Evolutionary conservation across 2,113 vertebrate species (phyloP).

Genomic region (Serinus canaria): DNA sequence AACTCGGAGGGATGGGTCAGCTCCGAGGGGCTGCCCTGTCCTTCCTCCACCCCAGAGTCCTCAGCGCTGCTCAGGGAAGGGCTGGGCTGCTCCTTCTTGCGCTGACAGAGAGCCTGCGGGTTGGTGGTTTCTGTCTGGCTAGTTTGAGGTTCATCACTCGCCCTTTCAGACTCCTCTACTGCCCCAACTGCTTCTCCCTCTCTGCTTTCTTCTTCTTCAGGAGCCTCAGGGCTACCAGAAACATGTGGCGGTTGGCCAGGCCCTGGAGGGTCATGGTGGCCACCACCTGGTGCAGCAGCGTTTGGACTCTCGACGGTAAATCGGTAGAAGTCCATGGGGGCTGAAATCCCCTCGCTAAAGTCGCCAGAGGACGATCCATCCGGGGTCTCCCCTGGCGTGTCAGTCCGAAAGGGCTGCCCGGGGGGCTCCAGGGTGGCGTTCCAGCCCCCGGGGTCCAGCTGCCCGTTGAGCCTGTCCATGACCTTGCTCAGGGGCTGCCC

Average conservation of each 20-base stretch:
- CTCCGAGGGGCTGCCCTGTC: slow-evolving; percentile 81
- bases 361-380: slow-evolving; percentile 74
- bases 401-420: slow-evolving; percentile 89
- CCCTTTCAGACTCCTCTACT: neutral
- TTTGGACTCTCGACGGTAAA: slow-evolving; percentile 93
- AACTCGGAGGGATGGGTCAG: slow-evolving; percentile 88
- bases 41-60: slow-evolving; percentile 77
- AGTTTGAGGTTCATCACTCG: neutral
- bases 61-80: slow-evolving; percentile 69
- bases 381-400: slow-evolving; percentile 78
- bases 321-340: slow-evolving; percentile 87
- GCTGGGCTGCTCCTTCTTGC: slow-evolving; percentile 69
- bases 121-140: neutral
- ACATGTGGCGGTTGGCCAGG: slow-evolving; percentile 86
- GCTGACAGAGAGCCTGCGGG: neutral
- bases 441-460: slow-evolving; percentile 79
- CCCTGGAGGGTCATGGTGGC: slow-evolving; percentile 95
- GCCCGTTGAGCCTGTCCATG: slow-evolving; percentile 83
- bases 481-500: slow-evolving; percentile 88
- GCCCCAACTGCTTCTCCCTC: slow-evolving; percentile 59
- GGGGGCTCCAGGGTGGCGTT: neutral
- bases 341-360: slow-evolving; percentile 75
- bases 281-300: slow-evolving; percentile 84
- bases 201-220: slow-evolving; percentile 73
- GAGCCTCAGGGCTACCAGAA: slow-evolving; percentile 85